phyloP scores from a whole-genome alignment of 1,140 invertebrate species.

The Acromyrmex charruanus region DNA sequence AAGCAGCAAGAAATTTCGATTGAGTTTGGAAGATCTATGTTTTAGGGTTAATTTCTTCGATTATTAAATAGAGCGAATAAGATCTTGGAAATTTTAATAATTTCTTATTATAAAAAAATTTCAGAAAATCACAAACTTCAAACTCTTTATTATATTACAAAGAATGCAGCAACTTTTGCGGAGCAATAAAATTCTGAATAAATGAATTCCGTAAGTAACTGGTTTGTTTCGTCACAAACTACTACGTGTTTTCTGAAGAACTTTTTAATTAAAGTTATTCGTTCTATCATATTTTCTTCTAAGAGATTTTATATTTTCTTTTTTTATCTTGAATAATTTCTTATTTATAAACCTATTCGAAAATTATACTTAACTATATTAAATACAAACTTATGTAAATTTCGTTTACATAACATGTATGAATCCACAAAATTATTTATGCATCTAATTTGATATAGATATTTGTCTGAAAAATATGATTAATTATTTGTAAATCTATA shows the following conservation, averaged over 20 bases:
- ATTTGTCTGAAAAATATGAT: background rate
- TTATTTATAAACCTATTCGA: background rate
- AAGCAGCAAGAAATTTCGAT: too few relatives aligned
- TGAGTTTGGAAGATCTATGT: too few relatives aligned
- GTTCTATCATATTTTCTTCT: background rate
- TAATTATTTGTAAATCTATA: slow-evolving; percentile 24
- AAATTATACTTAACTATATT: background rate
- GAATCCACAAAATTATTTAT: background rate
- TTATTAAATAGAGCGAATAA: background rate
- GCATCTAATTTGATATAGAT: background rate
- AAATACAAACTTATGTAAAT: background rate
- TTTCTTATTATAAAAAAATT: background rate
- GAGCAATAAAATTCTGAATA: background rate
- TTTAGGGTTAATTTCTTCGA: background rate
- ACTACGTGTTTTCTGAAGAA: background rate
- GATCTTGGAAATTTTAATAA: background rate
- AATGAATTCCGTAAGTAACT: slow-evolving; percentile 10
- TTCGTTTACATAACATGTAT: background rate
- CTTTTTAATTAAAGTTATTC: background rate
- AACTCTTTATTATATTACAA: background rate
- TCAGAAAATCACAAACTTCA: background rate
- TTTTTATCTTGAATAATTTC: background rate
- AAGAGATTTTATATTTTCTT: background rate
- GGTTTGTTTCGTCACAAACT: background rate
- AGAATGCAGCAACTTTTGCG: background rate